phyloP scores from a whole-genome alignment of 2,797 vertebrate genomes.

The Oryzias dopingdopingensis region DNA sequence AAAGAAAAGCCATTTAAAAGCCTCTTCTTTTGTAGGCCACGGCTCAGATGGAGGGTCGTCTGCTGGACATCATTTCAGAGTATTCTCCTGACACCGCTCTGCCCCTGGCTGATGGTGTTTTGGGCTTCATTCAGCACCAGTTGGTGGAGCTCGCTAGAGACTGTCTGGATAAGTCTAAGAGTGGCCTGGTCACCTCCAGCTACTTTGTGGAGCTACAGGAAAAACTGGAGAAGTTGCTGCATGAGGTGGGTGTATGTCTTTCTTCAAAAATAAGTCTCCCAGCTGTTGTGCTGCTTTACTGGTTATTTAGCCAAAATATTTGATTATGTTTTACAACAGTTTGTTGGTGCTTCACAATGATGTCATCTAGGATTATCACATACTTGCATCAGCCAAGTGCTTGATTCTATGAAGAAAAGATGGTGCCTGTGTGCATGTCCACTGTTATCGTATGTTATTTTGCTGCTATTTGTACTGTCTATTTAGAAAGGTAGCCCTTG shows the following conservation, averaged over 20 bases:
- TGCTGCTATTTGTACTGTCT: too few relatives aligned
- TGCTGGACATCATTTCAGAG: constrained; percentile 84
- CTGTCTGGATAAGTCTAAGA: constrained; percentile 90
- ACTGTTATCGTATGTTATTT: too few relatives aligned
- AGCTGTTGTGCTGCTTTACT: background rate
- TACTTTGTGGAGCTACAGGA: constrained; percentile 96
- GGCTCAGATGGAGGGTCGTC: constrained; percentile 90
- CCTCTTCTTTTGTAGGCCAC: constrained; percentile 72
- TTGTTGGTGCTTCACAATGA: background rate
- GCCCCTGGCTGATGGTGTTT: constrained; percentile 87
- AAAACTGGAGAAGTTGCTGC: constrained; percentile 91
- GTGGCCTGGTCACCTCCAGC: constrained; percentile 87
- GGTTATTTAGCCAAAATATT: background rate
- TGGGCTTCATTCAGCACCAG: constrained; percentile 96
- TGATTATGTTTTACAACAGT: background rate
- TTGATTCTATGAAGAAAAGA: too few relatives aligned
- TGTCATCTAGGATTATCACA: too few relatives aligned
- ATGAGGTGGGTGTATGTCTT: constrained; percentile 69
- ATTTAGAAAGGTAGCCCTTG: too few relatives aligned
- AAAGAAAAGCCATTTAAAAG: too few relatives aligned
- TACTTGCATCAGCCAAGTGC: too few relatives aligned
- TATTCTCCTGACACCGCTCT: constrained; percentile 78
- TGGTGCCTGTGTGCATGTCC: too few relatives aligned
- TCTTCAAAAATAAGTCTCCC: background rate
- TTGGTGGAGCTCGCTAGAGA: constrained; percentile 90